Conservation (phyloP, 2,113 vertebrate genomes). For the Nycticorax nycticorax region DNA sequence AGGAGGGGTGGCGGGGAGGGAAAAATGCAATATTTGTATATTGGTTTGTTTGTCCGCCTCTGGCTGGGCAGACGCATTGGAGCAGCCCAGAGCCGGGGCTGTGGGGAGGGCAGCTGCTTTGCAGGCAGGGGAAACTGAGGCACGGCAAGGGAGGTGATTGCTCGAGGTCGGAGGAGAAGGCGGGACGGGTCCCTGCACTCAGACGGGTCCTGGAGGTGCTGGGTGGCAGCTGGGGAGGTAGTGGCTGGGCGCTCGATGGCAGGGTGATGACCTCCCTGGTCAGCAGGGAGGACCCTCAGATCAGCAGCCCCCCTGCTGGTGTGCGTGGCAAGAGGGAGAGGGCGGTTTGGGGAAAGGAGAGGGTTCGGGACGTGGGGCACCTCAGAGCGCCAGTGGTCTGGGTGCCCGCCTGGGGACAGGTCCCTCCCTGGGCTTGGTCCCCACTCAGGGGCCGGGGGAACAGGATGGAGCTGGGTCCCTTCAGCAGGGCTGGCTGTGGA, state of each 20-base stretch:
- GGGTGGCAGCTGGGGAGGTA: background rate
- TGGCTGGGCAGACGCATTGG: background rate
- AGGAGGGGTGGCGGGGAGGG: background rate
- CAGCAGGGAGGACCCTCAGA: background rate
- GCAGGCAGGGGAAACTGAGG: constrained; percentile 2
- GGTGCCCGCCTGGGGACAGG: rapidly evolving
- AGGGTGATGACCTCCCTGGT: background rate
- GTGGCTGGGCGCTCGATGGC: rapidly evolving
- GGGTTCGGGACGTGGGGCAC: rapidly evolving
- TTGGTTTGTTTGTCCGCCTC: constrained; percentile 15
- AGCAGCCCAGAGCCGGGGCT: background rate
- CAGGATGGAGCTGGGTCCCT: background rate
- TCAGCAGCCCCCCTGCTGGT: rapidly evolving
- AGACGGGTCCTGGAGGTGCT: background rate
- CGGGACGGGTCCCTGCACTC: background rate
- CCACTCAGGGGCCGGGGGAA: rapidly evolving
- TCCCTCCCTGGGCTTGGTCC: background rate
- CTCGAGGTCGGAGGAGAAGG: background rate
- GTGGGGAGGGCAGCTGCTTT: background rate
- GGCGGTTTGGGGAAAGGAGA: background rate
- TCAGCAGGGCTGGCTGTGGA: background rate
- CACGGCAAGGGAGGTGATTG: background rate
- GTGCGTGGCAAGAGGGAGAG: background rate
- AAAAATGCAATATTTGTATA: constrained; percentile 11
- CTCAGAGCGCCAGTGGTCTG: background rate